phyloP scores from a whole-genome alignment of 2,888 invertebrate species.

The Synanthedon vespiformis region DNA sequence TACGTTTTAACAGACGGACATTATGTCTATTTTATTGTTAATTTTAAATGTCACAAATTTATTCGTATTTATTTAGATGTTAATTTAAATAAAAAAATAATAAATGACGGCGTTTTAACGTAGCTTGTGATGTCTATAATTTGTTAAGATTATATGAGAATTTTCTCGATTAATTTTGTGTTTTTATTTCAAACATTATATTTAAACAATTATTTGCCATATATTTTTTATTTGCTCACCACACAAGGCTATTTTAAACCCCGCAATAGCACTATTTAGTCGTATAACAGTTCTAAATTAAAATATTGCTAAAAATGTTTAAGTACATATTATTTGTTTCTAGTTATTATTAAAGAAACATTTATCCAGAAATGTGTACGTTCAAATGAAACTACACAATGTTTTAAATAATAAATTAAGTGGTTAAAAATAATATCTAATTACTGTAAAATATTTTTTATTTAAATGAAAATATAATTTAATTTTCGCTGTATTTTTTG shows the following conservation, averaged over 20 bases:
- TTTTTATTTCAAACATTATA: constrained; percentile 20
- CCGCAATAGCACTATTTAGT: no score
- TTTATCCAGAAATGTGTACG: no score
- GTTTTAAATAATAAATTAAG: no score
- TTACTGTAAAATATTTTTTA: no score
- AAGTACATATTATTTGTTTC: no score
- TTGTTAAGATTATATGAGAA: constrained; percentile 61
- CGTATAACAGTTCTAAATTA: no score
- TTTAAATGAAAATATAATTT: no score
- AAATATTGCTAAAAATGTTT: no score
- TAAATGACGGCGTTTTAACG: constrained; percentile 17
- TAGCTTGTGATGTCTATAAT: constrained; percentile 47
- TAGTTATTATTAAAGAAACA: no score
- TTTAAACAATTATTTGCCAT: constrained; percentile 4
- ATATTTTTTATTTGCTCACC: constrained; percentile 5
- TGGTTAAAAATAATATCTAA: no score
- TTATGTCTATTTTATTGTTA: constrained; percentile 1
- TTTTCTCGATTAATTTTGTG: constrained; percentile 40
- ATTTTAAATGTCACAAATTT: constrained; percentile 5
- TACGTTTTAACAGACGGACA: neutral
- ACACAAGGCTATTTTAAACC: neutral
- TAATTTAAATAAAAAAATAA: constrained; percentile 3
- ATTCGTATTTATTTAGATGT: constrained; percentile 6
- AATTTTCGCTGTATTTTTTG: no score
- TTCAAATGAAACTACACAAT: no score